A percentile compares a stretch with the other conserved stretches of the same genome.
These are phyloP conservation scores for Lerema accius DNA, from an alignment of 1,140 invertebrate genomes.

Conservation along the genomic window DNA sequence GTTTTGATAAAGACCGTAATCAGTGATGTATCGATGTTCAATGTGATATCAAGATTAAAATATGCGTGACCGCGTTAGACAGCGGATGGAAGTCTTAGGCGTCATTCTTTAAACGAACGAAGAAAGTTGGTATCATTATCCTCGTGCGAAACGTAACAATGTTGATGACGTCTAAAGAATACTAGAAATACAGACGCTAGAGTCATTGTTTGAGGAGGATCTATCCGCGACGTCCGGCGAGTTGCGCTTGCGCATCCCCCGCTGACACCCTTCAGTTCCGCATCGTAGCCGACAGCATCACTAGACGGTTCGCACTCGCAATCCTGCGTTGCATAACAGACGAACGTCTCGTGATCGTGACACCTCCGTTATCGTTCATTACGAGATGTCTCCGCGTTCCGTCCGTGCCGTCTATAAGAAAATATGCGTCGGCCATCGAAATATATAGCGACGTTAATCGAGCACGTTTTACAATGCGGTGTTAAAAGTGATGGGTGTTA, in stretches of 20 bases:
- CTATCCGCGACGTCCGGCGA: neutral
- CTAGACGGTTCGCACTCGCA: constrained; percentile 41
- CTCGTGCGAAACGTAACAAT: too few relatives aligned
- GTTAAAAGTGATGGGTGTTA: constrained; percentile 40
- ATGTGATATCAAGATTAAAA: too few relatives aligned
- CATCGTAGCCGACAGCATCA: constrained; percentile 35
- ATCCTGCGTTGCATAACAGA: constrained; percentile 65
- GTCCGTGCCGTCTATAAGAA: constrained; percentile 47
- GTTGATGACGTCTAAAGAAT: neutral
- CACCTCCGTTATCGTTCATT: constrained; percentile 70
- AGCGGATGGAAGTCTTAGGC: too few relatives aligned
- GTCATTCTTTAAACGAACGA: too few relatives aligned
- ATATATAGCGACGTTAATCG: constrained; percentile 14
- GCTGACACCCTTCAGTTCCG: constrained; percentile 42
- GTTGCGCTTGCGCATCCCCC: constrained; percentile 27
- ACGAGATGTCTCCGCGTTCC: constrained; percentile 65
- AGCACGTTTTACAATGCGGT: constrained; percentile 25
- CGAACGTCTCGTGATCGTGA: constrained; percentile 72
- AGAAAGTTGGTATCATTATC: too few relatives aligned
- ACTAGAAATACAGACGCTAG: neutral
- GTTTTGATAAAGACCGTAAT: too few relatives aligned
- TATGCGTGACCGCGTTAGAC: too few relatives aligned
- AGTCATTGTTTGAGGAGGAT: neutral
- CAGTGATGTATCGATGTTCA: too few relatives aligned
- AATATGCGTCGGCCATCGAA: constrained; percentile 38